Percentiles rank a stretch among this genome's conserved stretches.
Conservation (phyloP, 2,888 invertebrate species). For the Netelia inedita region DNA sequence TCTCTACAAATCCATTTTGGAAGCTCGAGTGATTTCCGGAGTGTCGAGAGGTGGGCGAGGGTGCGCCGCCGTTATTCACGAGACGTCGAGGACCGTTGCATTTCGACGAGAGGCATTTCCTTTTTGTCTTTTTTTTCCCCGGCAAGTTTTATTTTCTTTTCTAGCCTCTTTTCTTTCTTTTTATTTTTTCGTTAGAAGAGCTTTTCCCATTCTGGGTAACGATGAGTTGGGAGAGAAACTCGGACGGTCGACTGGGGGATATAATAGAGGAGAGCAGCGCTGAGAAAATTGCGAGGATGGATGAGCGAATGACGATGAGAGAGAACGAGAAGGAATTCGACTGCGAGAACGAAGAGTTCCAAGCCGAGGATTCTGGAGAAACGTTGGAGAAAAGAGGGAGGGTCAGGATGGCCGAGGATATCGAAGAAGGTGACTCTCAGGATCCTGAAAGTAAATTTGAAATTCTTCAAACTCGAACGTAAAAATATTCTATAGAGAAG, state of each 20-base stretch:
- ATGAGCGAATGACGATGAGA: slow-evolving; percentile 82
- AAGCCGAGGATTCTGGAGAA: slow-evolving; percentile 28
- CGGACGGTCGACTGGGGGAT: slow-evolving; percentile 84
- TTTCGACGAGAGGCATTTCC: slow-evolving; percentile 46
- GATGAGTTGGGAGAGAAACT: slow-evolving; percentile 57
- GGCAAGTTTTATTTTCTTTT: slow-evolving; percentile 8
- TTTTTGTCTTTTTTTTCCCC: slow-evolving; percentile 41
- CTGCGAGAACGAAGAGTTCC: slow-evolving; percentile 35
- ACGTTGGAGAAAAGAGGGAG: background rate
- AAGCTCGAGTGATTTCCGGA: slow-evolving; percentile 63
- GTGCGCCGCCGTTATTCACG: slow-evolving; percentile 41
- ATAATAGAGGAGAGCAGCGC: slow-evolving; percentile 88
- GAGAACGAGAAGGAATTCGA: slow-evolving; percentile 27
- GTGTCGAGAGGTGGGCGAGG: slow-evolving; percentile 15
- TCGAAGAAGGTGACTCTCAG: slow-evolving; percentile 77
- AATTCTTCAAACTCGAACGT: slow-evolving; percentile 13
- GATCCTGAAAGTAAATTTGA: slow-evolving; percentile 82
- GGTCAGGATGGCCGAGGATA: slow-evolving; percentile 2
- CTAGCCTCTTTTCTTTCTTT: background rate
- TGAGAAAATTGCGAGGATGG: slow-evolving; percentile 86
- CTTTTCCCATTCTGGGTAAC: slow-evolving; percentile 17
- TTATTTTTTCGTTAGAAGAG: slow-evolving; percentile 35
- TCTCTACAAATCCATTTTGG: slow-evolving; percentile 61
- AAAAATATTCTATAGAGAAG: too few relatives aligned
- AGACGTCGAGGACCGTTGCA: slow-evolving; percentile 59